Conservation (phyloP, 2,113 vertebrate species). For the Amia ocellicauda region DNA sequence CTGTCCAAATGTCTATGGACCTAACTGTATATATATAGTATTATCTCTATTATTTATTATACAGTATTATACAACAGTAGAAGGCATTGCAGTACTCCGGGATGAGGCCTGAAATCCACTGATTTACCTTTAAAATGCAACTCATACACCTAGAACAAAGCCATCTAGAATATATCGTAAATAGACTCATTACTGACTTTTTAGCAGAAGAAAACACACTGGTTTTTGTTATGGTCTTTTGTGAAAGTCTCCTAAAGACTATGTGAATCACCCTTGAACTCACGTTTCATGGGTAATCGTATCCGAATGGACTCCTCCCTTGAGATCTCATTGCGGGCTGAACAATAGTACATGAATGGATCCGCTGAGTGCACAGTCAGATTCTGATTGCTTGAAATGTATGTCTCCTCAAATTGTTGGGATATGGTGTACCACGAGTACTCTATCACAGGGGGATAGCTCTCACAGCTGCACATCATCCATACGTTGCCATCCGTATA, state of each 20-base stretch:
- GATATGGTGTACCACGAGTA: slow-evolving; percentile 43
- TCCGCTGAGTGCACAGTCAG: slow-evolving; percentile 35
- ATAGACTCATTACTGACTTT: too few species aligned
- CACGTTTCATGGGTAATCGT: not conserved
- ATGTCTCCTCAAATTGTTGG: rapidly evolving
- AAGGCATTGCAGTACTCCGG: too few species aligned
- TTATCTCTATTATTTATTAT: too few species aligned
- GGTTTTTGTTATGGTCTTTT: not conserved
- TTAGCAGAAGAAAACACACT: too few species aligned
- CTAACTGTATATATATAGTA: too few species aligned
- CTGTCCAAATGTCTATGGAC: too few species aligned
- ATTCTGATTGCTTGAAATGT: rapidly evolving
- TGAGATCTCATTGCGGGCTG: slow-evolving; percentile 28
- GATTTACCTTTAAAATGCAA: too few species aligned
- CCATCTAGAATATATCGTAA: too few species aligned
- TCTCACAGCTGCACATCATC: slow-evolving; percentile 44
- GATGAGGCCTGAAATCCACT: too few species aligned
- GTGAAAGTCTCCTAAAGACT: not conserved
- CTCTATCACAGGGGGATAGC: slow-evolving; percentile 14
- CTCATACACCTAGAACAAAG: too few species aligned
- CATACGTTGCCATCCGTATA: slow-evolving; percentile 2
- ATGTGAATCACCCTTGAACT: too few species aligned
- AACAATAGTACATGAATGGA: slow-evolving; percentile 51
- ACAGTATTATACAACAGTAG: too few species aligned
- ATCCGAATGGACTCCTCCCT: slow-evolving; percentile 1